Evolutionary conservation across 2,797 vertebrate genomes (phyloP).

Genomic region (Pseudomugil gertrudae): DNA sequence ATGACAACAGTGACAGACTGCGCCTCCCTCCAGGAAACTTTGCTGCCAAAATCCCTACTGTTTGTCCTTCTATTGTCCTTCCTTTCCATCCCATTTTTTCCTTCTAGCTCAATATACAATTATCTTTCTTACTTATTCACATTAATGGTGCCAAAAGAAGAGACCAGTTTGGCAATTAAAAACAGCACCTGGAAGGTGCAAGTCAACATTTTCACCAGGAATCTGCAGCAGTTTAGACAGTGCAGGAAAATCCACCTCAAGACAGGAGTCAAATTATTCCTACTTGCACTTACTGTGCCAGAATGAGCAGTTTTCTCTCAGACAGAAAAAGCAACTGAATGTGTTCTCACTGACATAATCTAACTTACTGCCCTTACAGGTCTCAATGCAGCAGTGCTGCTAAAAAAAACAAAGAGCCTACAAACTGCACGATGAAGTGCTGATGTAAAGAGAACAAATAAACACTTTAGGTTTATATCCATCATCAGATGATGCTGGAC

Average conservation of each 20-base stretch:
- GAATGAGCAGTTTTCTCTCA: constrained; percentile 20
- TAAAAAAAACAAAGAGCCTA: background rate
- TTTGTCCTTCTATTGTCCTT: constrained; percentile 9
- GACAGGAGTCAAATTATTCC: constrained; percentile 53
- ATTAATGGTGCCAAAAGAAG: constrained; percentile 26
- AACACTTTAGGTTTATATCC: background rate
- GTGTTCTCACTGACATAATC: constrained; percentile 11
- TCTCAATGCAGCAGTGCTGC: background rate
- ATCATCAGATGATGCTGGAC: background rate
- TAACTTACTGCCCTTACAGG: background rate
- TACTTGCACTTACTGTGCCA: constrained; percentile 42
- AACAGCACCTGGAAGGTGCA: background rate
- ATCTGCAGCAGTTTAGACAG: constrained; percentile 19
- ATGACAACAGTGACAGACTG: constrained; percentile 48
- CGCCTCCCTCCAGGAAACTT: constrained; percentile 44
- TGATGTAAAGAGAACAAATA: background rate
- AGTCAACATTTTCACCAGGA: constrained; percentile 20
- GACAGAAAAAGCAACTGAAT: background rate
- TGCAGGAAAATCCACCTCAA: constrained; percentile 19
- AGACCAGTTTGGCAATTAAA: constrained; percentile 21
- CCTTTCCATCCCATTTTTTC: constrained; percentile 12
- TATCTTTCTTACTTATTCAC: constrained; percentile 16
- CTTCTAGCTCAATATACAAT: constrained; percentile 4
- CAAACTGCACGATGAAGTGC: background rate
- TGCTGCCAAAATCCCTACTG: constrained; percentile 42